These are phyloP conservation scores for Drosophila guanche DNA, from an alignment of 1,140 invertebrate species.

Conservation along the genomic window DNA sequence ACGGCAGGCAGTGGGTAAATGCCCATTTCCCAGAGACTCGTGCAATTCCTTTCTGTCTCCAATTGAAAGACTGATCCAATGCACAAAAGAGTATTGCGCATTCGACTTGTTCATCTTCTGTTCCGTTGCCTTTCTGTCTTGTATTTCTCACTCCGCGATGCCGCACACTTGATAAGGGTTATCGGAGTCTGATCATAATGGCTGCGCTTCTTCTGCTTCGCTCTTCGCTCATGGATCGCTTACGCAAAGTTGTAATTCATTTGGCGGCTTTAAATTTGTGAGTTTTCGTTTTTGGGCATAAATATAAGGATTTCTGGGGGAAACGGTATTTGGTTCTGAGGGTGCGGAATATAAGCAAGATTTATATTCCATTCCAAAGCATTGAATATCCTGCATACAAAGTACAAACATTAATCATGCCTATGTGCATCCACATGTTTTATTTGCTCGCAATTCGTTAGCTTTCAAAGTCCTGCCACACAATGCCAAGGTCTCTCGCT, in stretches of 20 bases:
- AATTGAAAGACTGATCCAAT: too few relatives aligned
- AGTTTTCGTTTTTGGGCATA: slow-evolving; percentile 9
- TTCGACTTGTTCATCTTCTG: background rate
- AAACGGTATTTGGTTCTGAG: slow-evolving; percentile 6
- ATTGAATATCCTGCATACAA: slow-evolving; percentile 9
- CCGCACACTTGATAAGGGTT: slow-evolving; percentile 70
- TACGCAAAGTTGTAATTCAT: slow-evolving; percentile 52
- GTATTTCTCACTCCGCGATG: slow-evolving; percentile 57
- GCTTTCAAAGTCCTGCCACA: slow-evolving; percentile 41
- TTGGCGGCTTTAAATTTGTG: slow-evolving; percentile 23
- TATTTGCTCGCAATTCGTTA: slow-evolving; percentile 11
- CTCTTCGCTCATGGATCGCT: background rate
- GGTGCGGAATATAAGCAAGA: slow-evolving; percentile 1
- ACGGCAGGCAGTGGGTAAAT: too few relatives aligned
- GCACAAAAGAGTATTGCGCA: slow-evolving; percentile 3
- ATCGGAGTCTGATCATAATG: slow-evolving; percentile 39
- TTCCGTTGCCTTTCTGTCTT: slow-evolving; percentile 26
- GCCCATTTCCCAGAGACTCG: background rate
- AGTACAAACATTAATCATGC: slow-evolving; percentile 5
- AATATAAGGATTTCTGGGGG: slow-evolving; percentile 17
- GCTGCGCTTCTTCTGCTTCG: slow-evolving; percentile 4
- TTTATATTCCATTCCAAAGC: background rate
- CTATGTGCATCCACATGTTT: slow-evolving; percentile 11
- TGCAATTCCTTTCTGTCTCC: too few relatives aligned
- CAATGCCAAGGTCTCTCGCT: slow-evolving; percentile 58